Percentiles rank a stretch among this genome's conserved stretches.
Evolutionary conservation across 2,888 invertebrate species (phyloP).

Genomic region (Uropetala carovei): DNA sequence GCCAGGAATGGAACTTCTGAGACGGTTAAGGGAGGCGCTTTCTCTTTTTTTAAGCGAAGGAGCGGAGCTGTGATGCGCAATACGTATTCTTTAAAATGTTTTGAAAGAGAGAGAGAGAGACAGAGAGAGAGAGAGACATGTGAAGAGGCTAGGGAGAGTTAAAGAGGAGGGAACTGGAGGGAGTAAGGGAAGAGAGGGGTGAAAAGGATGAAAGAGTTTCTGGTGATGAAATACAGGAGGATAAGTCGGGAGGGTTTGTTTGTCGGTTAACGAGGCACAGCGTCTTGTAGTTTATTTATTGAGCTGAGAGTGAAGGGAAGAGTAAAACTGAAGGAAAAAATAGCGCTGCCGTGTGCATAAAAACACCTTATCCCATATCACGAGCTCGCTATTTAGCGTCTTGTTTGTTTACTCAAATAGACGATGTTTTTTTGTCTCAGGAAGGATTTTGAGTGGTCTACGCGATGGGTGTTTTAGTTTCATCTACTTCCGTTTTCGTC

Average conservation of each 20-base stretch:
- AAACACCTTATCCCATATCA: background rate
- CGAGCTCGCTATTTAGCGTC: background rate
- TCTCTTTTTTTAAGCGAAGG: background rate
- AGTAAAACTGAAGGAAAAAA: background rate
- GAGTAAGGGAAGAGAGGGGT: background rate
- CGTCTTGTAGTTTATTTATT: conserved; percentile 18
- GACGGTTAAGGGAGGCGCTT: background rate
- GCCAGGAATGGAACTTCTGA: conserved; percentile 21
- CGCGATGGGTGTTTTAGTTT: too few species aligned
- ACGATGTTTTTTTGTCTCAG: conserved; percentile 26
- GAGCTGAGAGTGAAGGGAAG: background rate
- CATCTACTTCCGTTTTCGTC: too few species aligned
- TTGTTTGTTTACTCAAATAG: conserved; percentile 10
- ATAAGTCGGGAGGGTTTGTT: background rate
- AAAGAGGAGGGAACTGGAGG: background rate
- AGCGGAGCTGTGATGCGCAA: background rate
- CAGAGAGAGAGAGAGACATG: background rate
- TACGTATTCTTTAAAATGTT: background rate
- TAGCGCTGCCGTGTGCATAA: background rate
- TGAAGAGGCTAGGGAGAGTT: background rate
- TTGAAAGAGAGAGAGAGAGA: background rate
- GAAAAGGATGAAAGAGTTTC: background rate
- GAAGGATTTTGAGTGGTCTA: too few species aligned
- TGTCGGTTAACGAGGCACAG: conserved; percentile 12
- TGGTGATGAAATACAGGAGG: conserved; percentile 11